A percentile compares a stretch with the other conserved stretches of the same genome.
These are phyloP conservation scores for Mirza zaza DNA, from an alignment of 2,113 vertebrate species.

Conservation along the genomic window DNA sequence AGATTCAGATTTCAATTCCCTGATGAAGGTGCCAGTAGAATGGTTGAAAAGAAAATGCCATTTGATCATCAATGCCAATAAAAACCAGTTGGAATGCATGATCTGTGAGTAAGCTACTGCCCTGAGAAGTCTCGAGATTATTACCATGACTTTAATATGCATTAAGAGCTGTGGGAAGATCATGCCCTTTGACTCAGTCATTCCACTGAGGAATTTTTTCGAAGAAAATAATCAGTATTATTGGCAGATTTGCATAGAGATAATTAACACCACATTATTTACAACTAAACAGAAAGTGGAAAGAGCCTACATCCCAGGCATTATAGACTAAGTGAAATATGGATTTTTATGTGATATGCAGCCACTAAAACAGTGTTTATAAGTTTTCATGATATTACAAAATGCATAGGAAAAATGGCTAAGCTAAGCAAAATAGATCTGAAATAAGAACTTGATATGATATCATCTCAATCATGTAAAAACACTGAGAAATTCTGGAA, in stretches of 20 bases:
- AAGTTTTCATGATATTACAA: conserved; percentile 11
- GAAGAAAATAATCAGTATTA: conserved; percentile 1
- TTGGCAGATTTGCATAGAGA: neutral
- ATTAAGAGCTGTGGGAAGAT: neutral
- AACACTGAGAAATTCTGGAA: conserved; percentile 20
- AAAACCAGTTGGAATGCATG: neutral
- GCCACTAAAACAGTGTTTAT: neutral
- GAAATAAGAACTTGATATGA: neutral
- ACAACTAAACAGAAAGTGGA: neutral
- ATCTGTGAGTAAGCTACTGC: neutral
- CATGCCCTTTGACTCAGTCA: neutral
- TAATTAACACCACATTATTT: neutral
- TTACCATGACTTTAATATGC: neutral
- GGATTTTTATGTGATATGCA: neutral
- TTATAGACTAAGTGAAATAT: neutral
- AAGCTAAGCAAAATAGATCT: neutral
- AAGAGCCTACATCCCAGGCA: neutral
- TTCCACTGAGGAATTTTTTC: neutral
- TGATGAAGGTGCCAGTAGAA: neutral
- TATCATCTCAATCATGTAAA: conserved; percentile 8
- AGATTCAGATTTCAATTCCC: neutral
- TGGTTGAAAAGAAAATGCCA: neutral
- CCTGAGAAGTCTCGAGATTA: neutral
- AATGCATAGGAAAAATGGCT: conserved; percentile 9
- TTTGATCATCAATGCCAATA: neutral